Base-by-base conservation (phyloP, 2,888 invertebrate species). In the Leptogaster cylindrica region DNA sequence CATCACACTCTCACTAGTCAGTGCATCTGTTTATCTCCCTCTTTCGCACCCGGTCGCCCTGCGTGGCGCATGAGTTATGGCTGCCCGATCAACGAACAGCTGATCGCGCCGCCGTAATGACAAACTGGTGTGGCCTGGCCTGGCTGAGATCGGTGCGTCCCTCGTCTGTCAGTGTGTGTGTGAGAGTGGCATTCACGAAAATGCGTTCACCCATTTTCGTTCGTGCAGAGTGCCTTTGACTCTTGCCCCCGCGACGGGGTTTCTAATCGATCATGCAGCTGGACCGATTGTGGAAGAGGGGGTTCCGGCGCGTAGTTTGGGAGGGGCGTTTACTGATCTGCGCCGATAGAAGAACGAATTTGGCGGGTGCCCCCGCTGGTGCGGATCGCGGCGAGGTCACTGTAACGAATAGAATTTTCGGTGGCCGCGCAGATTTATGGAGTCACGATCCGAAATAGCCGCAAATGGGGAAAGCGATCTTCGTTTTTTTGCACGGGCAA, bases 251-350 rank as follows among this genome's bases (percentile, higher is more conserved):
- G 12, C 16, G 14, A 10, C 14, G 1, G 3, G 1, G 14, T 12
- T 16, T 18, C 25, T 23, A 55, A 55, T 20, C 8, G 33, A 55
- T 20, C 23, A 23, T 23, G 23, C 10, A 4, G 23, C 23, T 31
- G 36, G 14, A 23, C 36, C 14, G 55, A 2, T 10, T 7, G 55
- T 14, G 25, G 28, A 10, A 18, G 8, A 20, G 10, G 55, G 36
- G 23, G 33, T n/a, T n/a, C n/a, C 23, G 33, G 55, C 39, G 55
- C 55, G 55, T 25, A 33, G n/a, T 36, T 36, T 33, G 18, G 39
- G 39, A 55, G 33, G 55, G 55, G 55, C 55, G 55, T 55, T 39
- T 23, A 55, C 55, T 39, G 55, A 55, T 55, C 55, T 23, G n/a
- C 5, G 18, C 20, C 23, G 4, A n/a, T n/a, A n/a, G n/a, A n/a